Evolutionary conservation across 92 coral and sea anemone genomes (phyloP), one percentile per base, ranked within the genome.

Genomic region (Ricordea florida): DNA sequence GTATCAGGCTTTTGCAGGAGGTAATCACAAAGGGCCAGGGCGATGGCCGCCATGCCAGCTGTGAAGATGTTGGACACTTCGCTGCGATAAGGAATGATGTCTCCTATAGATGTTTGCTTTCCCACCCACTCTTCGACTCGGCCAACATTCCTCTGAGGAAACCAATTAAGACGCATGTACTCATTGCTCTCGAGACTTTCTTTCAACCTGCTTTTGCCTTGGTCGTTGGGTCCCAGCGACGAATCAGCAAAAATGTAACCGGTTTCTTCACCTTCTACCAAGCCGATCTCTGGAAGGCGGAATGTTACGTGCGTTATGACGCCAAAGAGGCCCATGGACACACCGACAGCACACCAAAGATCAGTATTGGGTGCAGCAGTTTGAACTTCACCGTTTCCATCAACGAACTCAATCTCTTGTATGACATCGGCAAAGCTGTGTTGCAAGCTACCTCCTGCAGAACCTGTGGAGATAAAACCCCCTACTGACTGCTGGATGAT

Each of bases 271-370:
- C 93, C 93, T 24, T 62, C 14, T 24, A 89, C 81, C 14, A 58
- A 68, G 63, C 17, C 28, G 21, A 46, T 60, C 10, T 27, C 40
- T 14, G 76, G 78, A 16, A 89, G 68, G 35, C 87, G 82, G 58
- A 89, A 89, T 15, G 87, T 65, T 6, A 85, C 90, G 42, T 79
- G 80, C 26, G 93, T 89, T 34, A 89, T 89, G 29, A 89, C 61
- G 2, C 93, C 93, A 31, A 89, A 64, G 23, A 89, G 70, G 4
- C 93, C 93, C 93, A 89, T 79, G 13, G 90, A 85, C 8, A 89
- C 90, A 23, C 93, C 93, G 14, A 89, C 90, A 34, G 93, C 93
- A 30, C 69, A 25, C 89, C 89, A 89, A 29, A 79, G 25, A 21
- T 89, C 90, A 10, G 71, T 51, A 9, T 47, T 64, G 37, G 72